phyloP scores from a whole-genome alignment of 1,140 invertebrate species.

The Globodera rostochiensis region DNA sequence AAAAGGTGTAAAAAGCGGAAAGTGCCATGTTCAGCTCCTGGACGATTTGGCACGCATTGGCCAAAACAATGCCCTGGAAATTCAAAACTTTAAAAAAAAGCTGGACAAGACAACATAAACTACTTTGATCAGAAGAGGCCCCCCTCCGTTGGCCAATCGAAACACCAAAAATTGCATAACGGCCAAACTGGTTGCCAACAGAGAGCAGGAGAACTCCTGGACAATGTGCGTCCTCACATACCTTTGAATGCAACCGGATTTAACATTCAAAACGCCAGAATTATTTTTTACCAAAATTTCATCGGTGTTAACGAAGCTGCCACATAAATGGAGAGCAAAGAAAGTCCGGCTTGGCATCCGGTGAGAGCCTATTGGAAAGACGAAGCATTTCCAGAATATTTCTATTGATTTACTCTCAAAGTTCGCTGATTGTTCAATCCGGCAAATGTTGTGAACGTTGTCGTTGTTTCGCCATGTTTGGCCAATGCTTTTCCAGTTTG shows the following conservation, averaged over 20 bases:
- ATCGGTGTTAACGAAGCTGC: slow-evolving; percentile 18
- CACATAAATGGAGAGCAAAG: slow-evolving; percentile 32
- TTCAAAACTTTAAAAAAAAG: not conserved
- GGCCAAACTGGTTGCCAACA: slow-evolving; percentile 18
- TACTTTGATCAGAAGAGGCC: not conserved
- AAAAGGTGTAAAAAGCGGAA: slow-evolving; percentile 31
- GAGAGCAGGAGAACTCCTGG: slow-evolving; percentile 27
- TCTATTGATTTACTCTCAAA: not conserved
- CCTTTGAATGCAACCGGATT: not conserved
- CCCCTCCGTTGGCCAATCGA: slow-evolving; percentile 2
- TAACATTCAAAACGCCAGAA: not conserved
- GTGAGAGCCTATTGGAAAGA: not conserved
- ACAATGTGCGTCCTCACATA: slow-evolving; percentile 27
- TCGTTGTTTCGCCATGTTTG: not conserved
- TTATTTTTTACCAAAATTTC: slow-evolving; percentile 19
- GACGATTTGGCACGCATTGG: slow-evolving; percentile 31
- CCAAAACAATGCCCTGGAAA: slow-evolving; percentile 24
- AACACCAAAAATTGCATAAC: slow-evolving; percentile 20
- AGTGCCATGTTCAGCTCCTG: slow-evolving; percentile 27
- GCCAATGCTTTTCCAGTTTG: slow-evolving; percentile 20
- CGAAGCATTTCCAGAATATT: not conserved
- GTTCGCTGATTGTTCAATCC: not conserved
- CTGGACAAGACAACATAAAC: not conserved
- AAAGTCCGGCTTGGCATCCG: slow-evolving; percentile 7
- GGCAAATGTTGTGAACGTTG: not conserved